Evolutionary conservation across 2,888 invertebrate species (phyloP).

Genomic region (Oligia strigilis): DNA sequence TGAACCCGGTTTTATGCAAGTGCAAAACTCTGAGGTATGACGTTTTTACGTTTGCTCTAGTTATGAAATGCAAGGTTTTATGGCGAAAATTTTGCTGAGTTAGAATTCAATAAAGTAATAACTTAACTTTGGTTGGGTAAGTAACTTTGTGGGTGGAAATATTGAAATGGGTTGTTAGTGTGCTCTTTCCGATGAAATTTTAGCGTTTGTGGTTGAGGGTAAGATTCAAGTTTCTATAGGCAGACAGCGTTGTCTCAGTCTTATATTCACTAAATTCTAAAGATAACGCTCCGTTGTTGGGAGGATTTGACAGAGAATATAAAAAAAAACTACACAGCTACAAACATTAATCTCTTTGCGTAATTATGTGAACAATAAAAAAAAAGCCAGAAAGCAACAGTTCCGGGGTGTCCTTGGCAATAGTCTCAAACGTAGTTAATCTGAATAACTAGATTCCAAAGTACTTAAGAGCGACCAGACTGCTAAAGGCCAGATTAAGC

Average conservation of each 20-base stretch:
- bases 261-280: background rate
- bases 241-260: background rate
- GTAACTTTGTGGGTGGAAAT: constrained; percentile 10
- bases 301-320: background rate
- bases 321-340: background rate
- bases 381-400: constrained; percentile 16
- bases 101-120: constrained; percentile 4
- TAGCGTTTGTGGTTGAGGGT: background rate
- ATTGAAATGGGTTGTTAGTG: background rate
- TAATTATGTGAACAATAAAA: background rate
- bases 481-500: constrained; percentile 39
- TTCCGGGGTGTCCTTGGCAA: background rate
- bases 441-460: constrained; percentile 51
- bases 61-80: constrained; percentile 35
- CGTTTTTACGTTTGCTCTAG: constrained; percentile 31
- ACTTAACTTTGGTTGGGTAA: constrained; percentile 26
- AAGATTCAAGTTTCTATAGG: background rate
- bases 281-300: background rate
- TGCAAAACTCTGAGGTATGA: constrained; percentile 29
- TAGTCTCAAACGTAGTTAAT: constrained; percentile 25
- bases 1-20: constrained; percentile 26
- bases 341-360: background rate
- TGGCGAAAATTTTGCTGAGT: constrained; percentile 12
- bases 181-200: background rate
- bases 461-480: constrained; percentile 31